Base-by-base conservation (phyloP, 37 sponge, comb jelly and placozoan genomes). In the Eunapius fragilis region DNA sequence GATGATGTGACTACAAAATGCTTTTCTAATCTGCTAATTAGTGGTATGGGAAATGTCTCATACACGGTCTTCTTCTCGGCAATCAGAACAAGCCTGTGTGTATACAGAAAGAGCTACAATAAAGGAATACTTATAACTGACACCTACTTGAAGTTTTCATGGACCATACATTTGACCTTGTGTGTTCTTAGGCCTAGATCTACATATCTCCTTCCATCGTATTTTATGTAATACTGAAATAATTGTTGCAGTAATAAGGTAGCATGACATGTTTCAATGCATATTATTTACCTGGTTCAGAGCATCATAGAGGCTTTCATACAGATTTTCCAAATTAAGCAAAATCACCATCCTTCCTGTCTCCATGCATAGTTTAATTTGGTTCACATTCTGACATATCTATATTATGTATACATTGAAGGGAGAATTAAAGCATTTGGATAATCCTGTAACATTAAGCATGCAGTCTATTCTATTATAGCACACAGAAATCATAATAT, bases 11-110 rank as follows among this genome's bases (percentile, higher is more conserved):
- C 47, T 22, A 92, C 78, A 72, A 81, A 88, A 67, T 92, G 92
- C 84, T 92, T 92, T 69, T 92, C 92, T 74, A 92, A 30, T 14
- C 92, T 79, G 71, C 88, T 92, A 13, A 92, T 82, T 13, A 92
- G 71, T 25, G 92, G 92, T 41, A 87, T 92, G 11, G 92, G 92
- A 70, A 92, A 92, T 71, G 84, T 70, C 25, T 87, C 88, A 74
- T 88, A 83, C 32, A 88, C 88, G 22, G 35, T 82, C n/a, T 24
- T 31, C 77, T 82, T 77, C 38, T 88, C 83, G 10, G 88, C 88
- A 48, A 88, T 88, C 58, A 88, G 35, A 23, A 88, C 85, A 2
- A 88, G 77, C 31, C 77, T 76, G 58, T 58, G 58, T 58, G 58
- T n/a, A n/a, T n/a, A n/a, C n/a, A n/a, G n/a, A n/a, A 2, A 58